Percentiles rank a stretch among this genome's conserved stretches.
Evolutionary conservation across 2,797 vertebrate genomes (phyloP).

Genomic region (Micrastur ruficollis): DNA sequence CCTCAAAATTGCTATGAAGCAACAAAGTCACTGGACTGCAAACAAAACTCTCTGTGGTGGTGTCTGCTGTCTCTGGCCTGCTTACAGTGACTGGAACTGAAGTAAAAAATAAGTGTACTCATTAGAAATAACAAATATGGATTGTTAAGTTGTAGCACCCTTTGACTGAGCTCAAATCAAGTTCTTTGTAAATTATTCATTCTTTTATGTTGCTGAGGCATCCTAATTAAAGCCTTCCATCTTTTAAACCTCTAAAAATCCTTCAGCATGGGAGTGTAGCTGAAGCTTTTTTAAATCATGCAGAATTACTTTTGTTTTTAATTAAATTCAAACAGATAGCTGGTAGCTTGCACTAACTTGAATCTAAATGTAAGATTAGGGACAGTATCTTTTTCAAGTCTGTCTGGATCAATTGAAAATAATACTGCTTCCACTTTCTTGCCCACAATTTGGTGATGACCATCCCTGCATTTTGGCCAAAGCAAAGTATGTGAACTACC

Average conservation of each 20-base stretch:
- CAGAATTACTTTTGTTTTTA: background rate
- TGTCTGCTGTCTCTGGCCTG: background rate
- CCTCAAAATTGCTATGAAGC: slow-evolving; percentile 23
- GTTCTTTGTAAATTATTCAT: background rate
- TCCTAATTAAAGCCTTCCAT: background rate
- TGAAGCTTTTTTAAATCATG: background rate
- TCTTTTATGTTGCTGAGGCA: background rate
- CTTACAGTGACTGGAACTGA: background rate
- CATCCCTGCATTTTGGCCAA: background rate
- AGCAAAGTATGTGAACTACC: background rate
- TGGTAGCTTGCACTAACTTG: background rate
- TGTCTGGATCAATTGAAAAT: background rate
- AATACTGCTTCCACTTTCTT: background rate
- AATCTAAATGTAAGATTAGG: background rate
- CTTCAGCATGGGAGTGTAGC: background rate
- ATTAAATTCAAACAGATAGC: background rate
- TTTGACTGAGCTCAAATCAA: background rate
- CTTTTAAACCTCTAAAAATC: background rate
- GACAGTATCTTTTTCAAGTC: background rate
- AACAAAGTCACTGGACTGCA: background rate
- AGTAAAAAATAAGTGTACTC: background rate
- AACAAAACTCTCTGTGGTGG: background rate
- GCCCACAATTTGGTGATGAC: background rate
- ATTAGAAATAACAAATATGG: background rate
- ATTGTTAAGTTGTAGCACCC: background rate